Percentiles rank a stretch among this genome's conserved stretches.
Conservation (phyloP, 2,113 vertebrate genomes). For the Cololabis saira region DNA sequence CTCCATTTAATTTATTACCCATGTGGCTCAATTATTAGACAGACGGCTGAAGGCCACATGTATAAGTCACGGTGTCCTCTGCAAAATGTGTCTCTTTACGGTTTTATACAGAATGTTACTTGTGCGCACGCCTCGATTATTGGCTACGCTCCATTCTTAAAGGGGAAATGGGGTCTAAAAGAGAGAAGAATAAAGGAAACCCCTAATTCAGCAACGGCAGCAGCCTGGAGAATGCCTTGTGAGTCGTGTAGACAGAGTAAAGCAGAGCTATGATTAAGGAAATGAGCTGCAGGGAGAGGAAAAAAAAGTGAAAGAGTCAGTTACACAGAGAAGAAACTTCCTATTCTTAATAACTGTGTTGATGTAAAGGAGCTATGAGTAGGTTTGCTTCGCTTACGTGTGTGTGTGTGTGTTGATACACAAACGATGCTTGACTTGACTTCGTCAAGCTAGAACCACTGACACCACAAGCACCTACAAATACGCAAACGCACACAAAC, state of each 20-base stretch:
- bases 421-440: conserved; percentile 16
- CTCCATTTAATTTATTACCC: conserved; percentile 8
- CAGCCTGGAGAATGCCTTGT: background rate
- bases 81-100: background rate
- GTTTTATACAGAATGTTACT: background rate
- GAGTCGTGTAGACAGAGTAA: background rate
- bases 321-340: background rate
- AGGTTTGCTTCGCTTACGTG: conserved; percentile 9
- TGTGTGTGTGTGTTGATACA: background rate
- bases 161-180: background rate
- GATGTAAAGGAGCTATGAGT: background rate
- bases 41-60: conserved; percentile 13
- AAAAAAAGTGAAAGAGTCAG: background rate
- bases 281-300: conserved; percentile 4
- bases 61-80: conserved; percentile 28
- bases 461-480: conserved; percentile 35
- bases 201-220: background rate
- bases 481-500: conserved; percentile 20
- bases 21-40: conserved; percentile 9
- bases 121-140: background rate
- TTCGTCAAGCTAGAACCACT: conserved; percentile 26
- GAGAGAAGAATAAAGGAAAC: background rate
- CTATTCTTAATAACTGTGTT: background rate
- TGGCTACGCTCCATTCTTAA: background rate
- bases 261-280: background rate